These are phyloP conservation scores for Echeneis naucrates DNA, from an alignment of 2,797 vertebrate species.

Conservation along the genomic window DNA sequence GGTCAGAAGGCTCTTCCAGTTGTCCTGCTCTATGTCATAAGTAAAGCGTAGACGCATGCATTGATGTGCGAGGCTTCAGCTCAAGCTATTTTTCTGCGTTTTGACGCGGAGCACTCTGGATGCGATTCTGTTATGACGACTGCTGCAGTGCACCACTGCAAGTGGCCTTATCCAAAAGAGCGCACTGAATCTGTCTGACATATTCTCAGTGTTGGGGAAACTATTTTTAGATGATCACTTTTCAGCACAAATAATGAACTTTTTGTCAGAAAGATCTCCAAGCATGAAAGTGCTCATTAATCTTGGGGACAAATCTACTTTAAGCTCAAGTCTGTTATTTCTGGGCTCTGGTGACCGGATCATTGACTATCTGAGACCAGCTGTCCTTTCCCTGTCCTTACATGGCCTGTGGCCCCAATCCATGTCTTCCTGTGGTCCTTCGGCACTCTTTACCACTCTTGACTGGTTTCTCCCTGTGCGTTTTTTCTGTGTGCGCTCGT, in stretches of 20 bases:
- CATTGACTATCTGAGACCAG: conserved; percentile 64
- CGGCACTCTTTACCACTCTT: conserved; percentile 54
- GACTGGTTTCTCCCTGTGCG: conserved; percentile 46
- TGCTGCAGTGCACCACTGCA: conserved; percentile 44
- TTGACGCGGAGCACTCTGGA: conserved; percentile 49
- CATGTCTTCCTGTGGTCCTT: conserved; percentile 62
- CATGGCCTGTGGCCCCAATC: conserved; percentile 45
- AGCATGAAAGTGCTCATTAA: conserved; percentile 54
- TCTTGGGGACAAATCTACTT: conserved; percentile 56
- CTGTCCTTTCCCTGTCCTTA: conserved; percentile 52
- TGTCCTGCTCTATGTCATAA: conserved; percentile 7
- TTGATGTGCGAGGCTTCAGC: conserved; percentile 28
- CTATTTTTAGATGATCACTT: conserved; percentile 66
- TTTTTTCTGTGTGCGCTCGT: conserved; percentile 31
- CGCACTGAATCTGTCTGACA: conserved; percentile 41
- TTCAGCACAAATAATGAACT: conserved; percentile 59
- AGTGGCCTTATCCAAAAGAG: conserved; percentile 54
- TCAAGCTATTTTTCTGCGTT: conserved; percentile 25
- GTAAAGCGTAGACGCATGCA: conserved; percentile 3
- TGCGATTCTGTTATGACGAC: conserved; percentile 51
- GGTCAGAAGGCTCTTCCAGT: conserved; percentile 3
- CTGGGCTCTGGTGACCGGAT: conserved; percentile 35
- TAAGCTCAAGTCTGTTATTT: conserved; percentile 50
- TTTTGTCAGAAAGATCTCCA: conserved; percentile 23
- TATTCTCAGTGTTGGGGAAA: conserved; percentile 17